A percentile compares a stretch with the other conserved stretches of the same genome.
Conservation (phyloP, 2,113 vertebrate species). For the Dromas ardeola region DNA sequence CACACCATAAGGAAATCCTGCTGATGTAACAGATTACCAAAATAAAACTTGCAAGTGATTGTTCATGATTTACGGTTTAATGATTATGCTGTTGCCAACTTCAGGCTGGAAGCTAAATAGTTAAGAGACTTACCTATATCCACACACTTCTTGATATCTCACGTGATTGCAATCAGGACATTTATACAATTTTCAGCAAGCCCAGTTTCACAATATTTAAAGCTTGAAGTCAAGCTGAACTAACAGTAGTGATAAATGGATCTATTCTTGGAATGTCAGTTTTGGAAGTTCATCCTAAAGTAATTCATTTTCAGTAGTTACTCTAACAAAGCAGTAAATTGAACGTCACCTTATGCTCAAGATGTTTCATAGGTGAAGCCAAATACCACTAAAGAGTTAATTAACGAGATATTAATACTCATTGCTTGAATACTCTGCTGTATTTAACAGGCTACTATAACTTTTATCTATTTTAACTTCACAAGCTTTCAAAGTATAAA, state of each 20-base stretch:
- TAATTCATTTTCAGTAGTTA: background rate
- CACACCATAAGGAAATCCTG: background rate
- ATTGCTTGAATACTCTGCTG: background rate
- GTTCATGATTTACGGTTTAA: background rate
- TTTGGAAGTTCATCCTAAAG: background rate
- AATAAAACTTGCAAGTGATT: background rate
- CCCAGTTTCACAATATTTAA: background rate
- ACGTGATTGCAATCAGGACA: fast-evolving
- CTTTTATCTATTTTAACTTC: background rate
- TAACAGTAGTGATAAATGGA: background rate
- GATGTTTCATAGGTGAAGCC: background rate
- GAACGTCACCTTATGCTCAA: background rate
- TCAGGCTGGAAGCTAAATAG: background rate
- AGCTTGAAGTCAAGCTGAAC: background rate
- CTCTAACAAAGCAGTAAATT: background rate
- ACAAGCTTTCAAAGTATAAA: background rate
- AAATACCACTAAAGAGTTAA: background rate
- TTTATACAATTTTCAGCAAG: background rate
- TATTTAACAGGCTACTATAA: background rate
- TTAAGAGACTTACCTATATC: background rate
- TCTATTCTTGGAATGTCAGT: fast-evolving
- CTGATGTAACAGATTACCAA: background rate
- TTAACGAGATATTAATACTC: background rate
- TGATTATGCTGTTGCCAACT: background rate
- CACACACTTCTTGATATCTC: background rate